Base-by-base conservation (phyloP, 2,797 vertebrate species). In the Adrianichthys oophorus region DNA sequence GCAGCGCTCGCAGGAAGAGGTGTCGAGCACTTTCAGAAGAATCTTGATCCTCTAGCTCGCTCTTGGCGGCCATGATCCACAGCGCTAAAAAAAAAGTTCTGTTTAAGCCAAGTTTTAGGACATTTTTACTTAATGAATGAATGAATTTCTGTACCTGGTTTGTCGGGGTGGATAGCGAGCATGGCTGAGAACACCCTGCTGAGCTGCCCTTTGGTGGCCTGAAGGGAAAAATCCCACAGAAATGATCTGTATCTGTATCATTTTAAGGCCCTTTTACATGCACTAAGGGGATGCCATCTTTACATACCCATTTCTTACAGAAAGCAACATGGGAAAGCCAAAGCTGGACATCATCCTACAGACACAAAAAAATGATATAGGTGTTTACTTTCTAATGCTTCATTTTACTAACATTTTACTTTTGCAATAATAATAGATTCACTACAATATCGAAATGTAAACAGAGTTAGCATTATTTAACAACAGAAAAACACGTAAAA, bases 21-120 rank as follows among this genome's bases (percentile, higher is more conserved):
- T 94, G 95, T 62, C 98, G 91, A 19, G 97, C 94, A 4, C 92
- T 97, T 83, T 98, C 97, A 17, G 96, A 93, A 0, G 97, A 98
- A 14, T 92, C 78, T 1, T 85, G 85, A 54, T 98, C 94, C 88
- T 99, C 98, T 90, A 99, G 92, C 85, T 99, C 97, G 88, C 93
- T 96, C 73, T 99, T 99, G 59, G 98, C 96, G 4, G 96, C 96
- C 96, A 98, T 95, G 71, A 99, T 96, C 98, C 98, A 99, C 69
- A 99, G 73, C 14, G 91, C 98, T 97, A 23, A 14, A 0, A 37
- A 3, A 4, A 37, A 37, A 12, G 12, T 37, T 37, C 10, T 4
- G 32, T 37, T 12, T 12, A 13, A 3, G 3, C 32, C 12, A 4
- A 37, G 32, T 13, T 12, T 37, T 37, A 12, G 40, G 19, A 41